phyloP scores from a whole-genome alignment of 2,113 vertebrate genomes.

The Centropus unirufus region DNA sequence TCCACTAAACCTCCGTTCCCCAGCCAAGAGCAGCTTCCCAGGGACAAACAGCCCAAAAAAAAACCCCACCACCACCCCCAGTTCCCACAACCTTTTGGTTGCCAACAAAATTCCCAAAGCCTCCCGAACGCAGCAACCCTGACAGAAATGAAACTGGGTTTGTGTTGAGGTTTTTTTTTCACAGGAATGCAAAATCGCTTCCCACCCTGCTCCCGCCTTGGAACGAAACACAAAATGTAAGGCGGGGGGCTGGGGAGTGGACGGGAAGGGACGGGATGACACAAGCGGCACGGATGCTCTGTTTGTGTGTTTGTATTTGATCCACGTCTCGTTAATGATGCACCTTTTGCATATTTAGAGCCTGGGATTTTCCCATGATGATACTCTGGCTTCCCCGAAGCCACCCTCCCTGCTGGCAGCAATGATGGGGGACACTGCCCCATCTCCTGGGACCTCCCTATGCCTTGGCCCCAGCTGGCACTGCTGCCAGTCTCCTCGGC shows the following conservation, averaged over 20 bases:
- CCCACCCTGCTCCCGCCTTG: not conserved
- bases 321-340: slow-evolving; percentile 33
- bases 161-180: slow-evolving; percentile 33
- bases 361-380: not conserved
- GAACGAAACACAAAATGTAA: not conserved
- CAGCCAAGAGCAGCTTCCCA: slow-evolving; percentile 29
- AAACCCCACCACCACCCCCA: not conserved
- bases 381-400: not conserved
- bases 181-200: slow-evolving; percentile 34
- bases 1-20: not conserved
- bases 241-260: not conserved
- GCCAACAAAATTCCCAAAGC: slow-evolving; percentile 49
- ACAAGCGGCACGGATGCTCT: not conserved
- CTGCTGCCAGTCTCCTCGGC: not conserved
- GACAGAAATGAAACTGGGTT: slow-evolving; percentile 60
- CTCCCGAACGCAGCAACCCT: slow-evolving; percentile 43
- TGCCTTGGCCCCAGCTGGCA: not conserved
- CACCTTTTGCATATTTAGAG: not conserved
- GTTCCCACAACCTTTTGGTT: slow-evolving; percentile 37
- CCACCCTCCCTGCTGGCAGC: not conserved
- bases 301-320: slow-evolving; percentile 40
- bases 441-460: not conserved
- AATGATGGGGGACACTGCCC: not conserved
- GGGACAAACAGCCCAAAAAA: slow-evolving; percentile 46
- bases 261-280: too few relatives aligned